Evolutionary conservation across 30 jellyfish, hydroid and myxozoan species (phyloP).

Genomic region (Catostylus mosaicus): DNA sequence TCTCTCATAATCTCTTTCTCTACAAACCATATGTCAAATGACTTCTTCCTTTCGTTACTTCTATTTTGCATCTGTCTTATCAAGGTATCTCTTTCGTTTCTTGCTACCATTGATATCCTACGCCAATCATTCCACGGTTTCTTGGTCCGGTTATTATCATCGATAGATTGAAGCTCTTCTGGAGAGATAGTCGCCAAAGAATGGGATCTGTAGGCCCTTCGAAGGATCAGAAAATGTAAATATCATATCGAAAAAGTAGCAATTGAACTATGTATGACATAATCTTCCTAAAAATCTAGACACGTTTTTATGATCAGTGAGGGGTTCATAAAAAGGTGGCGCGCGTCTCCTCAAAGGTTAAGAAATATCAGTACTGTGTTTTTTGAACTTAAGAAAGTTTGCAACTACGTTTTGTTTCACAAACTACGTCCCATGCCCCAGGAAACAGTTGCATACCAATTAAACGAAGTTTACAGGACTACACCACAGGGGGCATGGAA

Average conservation of each 20-base stretch:
- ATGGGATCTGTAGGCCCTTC: too few relatives aligned
- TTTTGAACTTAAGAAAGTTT: too few relatives aligned
- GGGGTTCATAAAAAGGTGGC: background rate
- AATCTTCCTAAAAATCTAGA: too few relatives aligned
- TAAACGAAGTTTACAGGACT: too few relatives aligned
- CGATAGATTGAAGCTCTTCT: constrained; percentile 29
- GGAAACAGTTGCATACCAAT: too few relatives aligned
- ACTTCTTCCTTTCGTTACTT: constrained; percentile 14
- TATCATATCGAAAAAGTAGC: too few relatives aligned
- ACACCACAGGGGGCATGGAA: too few relatives aligned
- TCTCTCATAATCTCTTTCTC: constrained; percentile 46
- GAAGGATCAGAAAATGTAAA: too few relatives aligned
- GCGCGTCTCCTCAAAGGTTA: background rate
- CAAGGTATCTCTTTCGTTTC: constrained; percentile 15
- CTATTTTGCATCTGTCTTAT: background rate
- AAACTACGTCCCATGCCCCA: too few relatives aligned
- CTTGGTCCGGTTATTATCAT: background rate
- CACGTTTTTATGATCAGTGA: too few relatives aligned
- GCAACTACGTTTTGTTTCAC: too few relatives aligned
- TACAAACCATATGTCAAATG: constrained; percentile 49
- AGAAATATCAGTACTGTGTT: background rate
- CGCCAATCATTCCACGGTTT: constrained; percentile 79
- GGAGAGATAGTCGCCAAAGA: constrained; percentile 55
- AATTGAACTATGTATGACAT: too few relatives aligned
- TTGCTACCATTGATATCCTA: constrained; percentile 31